Evolutionary conservation across 2,888 invertebrate species (phyloP).

Genomic region (Abrostola tripartita): DNA sequence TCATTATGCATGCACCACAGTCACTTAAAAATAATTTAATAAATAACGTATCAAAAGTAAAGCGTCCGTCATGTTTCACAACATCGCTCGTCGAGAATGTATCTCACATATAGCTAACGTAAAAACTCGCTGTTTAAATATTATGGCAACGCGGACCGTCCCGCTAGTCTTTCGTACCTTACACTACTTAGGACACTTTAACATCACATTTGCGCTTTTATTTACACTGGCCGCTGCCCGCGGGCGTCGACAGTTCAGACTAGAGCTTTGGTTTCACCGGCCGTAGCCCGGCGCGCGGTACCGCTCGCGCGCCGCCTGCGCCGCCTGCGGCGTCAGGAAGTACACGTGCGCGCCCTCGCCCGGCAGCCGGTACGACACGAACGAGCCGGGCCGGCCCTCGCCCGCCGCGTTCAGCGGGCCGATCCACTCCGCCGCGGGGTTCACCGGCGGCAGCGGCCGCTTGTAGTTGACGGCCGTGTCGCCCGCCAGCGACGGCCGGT

Average conservation of each 20-base stretch:
- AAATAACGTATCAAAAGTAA: slow-evolving; percentile 78
- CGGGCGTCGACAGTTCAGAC: slow-evolving; percentile 79
- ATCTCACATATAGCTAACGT: slow-evolving; percentile 46
- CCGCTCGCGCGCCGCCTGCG: slow-evolving; percentile 72
- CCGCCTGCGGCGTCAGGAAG: slow-evolving; percentile 90
- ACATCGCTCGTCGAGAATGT: slow-evolving; percentile 67
- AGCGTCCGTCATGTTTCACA: slow-evolving; percentile 74
- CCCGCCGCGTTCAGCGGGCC: slow-evolving; percentile 82
- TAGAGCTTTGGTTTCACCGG: slow-evolving; percentile 87
- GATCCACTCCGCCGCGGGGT: slow-evolving; percentile 89
- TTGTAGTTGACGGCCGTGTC: slow-evolving; percentile 89
- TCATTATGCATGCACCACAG: slow-evolving; percentile 82
- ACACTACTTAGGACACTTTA: slow-evolving; percentile 87
- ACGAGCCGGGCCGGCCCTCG: slow-evolving; percentile 88
- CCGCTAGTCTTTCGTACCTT: slow-evolving; percentile 83
- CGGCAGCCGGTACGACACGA: slow-evolving; percentile 92
- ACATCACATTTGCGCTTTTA: slow-evolving; percentile 89
- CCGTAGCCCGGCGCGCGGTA: slow-evolving; percentile 81
- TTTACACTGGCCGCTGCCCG: slow-evolving; percentile 78
- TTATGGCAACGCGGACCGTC: slow-evolving; percentile 84
- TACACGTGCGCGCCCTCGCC: slow-evolving; percentile 94
- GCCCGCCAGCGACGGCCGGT: slow-evolving; percentile 75
- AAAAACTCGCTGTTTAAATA: slow-evolving; percentile 75
- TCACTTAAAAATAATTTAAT: slow-evolving; percentile 85
- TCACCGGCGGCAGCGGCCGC: slow-evolving; percentile 86